phyloP scores from a whole-genome alignment of 2,113 vertebrate genomes.

The Rhea pennata region DNA sequence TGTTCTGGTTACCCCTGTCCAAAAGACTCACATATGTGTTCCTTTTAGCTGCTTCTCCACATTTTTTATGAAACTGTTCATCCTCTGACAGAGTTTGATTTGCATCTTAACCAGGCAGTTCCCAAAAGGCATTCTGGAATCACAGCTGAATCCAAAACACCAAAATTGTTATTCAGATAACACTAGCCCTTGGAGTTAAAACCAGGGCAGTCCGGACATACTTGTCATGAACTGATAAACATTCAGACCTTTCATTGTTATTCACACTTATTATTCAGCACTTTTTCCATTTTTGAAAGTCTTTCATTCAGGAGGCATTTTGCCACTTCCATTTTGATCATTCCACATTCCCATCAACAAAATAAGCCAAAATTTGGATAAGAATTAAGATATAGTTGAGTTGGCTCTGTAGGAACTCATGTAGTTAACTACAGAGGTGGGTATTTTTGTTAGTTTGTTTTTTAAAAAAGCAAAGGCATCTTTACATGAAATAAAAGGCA shows the following conservation, averaged over 20 bases:
- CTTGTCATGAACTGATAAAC: neutral
- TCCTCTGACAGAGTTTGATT: neutral
- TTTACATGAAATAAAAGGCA: neutral
- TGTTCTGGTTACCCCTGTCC: neutral
- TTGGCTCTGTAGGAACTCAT: neutral
- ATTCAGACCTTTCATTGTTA: neutral
- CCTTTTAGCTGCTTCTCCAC: neutral
- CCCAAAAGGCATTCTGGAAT: neutral
- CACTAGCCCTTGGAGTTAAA: neutral
- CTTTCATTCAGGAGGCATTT: neutral
- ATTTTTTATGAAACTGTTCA: neutral
- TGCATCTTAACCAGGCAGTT: neutral
- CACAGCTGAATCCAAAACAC: neutral
- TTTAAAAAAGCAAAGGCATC: neutral
- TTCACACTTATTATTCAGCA: neutral
- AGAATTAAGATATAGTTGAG: neutral
- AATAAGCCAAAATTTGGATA: neutral
- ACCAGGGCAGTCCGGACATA: accelerated
- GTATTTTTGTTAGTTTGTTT: neutral
- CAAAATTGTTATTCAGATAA: neutral
- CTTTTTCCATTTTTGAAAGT: neutral
- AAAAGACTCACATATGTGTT: neutral
- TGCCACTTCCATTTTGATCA: neutral
- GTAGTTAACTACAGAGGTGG: neutral
- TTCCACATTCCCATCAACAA: neutral